phyloP scores from a whole-genome alignment of 92 coral and sea anemone genomes.

The Pocillopora grandis region DNA sequence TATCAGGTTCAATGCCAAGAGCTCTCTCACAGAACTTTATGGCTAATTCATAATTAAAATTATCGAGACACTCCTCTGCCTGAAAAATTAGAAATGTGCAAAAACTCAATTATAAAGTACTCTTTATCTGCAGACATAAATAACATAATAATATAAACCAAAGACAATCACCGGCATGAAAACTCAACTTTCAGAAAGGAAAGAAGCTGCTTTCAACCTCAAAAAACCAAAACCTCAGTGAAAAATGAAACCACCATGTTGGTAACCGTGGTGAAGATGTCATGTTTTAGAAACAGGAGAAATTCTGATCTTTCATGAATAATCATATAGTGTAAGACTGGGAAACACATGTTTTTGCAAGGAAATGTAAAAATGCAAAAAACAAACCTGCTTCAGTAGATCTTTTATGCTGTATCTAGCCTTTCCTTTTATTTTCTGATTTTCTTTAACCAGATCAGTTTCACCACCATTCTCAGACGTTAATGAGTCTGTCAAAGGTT shows the following conservation, averaged over 20 bases:
- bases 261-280: no score
- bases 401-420: slow-evolving; percentile 63
- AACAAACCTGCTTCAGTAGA: slow-evolving; percentile 73
- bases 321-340: not conserved
- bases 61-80: slow-evolving; percentile 89
- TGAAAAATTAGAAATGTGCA: slow-evolving; percentile 10
- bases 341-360: not conserved
- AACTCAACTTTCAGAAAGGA: no score
- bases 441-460: not conserved
- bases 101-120: not conserved
- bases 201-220: no score
- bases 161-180: no score
- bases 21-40: slow-evolving; percentile 91
- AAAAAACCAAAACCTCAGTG: no score
- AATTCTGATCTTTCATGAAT: no score
- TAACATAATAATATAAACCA: not conserved
- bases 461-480: slow-evolving; percentile 28
- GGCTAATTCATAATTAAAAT: slow-evolving; percentile 89
- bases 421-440: slow-evolving; percentile 15
- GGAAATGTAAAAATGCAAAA: no score
- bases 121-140: no score
- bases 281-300: no score
- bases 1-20: slow-evolving; percentile 78
- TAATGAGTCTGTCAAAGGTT: not conserved
- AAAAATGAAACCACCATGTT: no score